Evolutionary conservation across 2,888 invertebrate genomes (phyloP).

Genomic region (Portevinia maculata): DNA sequence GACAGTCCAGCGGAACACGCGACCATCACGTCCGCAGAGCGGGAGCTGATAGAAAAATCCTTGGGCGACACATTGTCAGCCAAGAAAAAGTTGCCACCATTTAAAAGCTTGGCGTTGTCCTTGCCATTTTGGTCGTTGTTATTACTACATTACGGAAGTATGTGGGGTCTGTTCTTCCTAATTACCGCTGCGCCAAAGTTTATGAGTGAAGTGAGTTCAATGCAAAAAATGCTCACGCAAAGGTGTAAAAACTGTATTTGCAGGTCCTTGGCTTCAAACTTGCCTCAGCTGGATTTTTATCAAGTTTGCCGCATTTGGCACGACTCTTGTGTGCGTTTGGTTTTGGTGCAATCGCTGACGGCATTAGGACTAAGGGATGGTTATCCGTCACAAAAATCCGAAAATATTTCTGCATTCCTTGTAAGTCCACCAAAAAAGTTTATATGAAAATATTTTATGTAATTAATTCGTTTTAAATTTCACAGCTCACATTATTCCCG

Average conservation of each 20-base stretch:
- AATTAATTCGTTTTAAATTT: slow-evolving; percentile 69
- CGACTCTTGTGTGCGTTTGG: slow-evolving; percentile 87
- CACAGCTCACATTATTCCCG: slow-evolving; percentile 85
- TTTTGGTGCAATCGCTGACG: slow-evolving; percentile 89
- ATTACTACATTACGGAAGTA: slow-evolving; percentile 88
- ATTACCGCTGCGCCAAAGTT: slow-evolving; percentile 91
- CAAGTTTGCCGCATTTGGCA: slow-evolving; percentile 88
- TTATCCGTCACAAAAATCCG: slow-evolving; percentile 85
- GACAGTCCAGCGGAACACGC: slow-evolving; percentile 87
- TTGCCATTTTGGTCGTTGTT: slow-evolving; percentile 88
- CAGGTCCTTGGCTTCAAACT: slow-evolving; percentile 88
- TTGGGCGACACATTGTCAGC: slow-evolving; percentile 85
- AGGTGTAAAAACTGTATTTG: not conserved
- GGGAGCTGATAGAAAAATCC: slow-evolving; percentile 86
- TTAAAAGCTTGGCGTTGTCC: slow-evolving; percentile 85
- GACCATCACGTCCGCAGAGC: slow-evolving; percentile 86
- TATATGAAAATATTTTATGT: not conserved
- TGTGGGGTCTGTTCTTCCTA: slow-evolving; percentile 90
- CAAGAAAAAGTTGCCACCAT: slow-evolving; percentile 87
- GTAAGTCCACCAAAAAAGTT: slow-evolving; percentile 81
- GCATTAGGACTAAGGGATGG: slow-evolving; percentile 83
- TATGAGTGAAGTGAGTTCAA: slow-evolving; percentile 85
- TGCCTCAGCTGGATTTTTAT: slow-evolving; percentile 87
- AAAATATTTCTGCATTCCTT: slow-evolving; percentile 87
- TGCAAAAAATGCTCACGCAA: not conserved